Conservation (phyloP, 2,888 invertebrate genomes). For the Melanchra persicariae region DNA sequence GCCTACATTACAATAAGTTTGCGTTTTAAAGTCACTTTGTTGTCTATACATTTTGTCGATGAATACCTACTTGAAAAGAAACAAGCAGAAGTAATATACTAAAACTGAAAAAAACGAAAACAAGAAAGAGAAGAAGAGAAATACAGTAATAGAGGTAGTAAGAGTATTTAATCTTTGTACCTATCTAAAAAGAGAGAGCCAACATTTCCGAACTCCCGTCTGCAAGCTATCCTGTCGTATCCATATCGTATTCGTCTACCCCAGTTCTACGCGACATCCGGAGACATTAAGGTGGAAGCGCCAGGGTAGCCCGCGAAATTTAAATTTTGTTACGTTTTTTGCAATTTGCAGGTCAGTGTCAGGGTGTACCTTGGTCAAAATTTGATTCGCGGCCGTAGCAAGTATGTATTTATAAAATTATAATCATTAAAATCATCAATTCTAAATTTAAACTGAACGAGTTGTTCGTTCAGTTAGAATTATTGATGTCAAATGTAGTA, state of each 20-base stretch:
- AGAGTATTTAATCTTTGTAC: neutral
- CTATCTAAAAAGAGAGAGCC: neutral
- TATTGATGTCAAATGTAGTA: too few species aligned
- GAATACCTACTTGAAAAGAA: constrained; percentile 1
- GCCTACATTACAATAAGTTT: neutral
- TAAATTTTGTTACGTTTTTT: too few species aligned
- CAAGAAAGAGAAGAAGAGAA: neutral
- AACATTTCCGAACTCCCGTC: neutral
- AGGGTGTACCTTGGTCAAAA: too few species aligned
- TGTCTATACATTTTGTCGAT: neutral
- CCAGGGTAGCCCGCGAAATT: too few species aligned
- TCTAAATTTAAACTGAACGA: too few species aligned
- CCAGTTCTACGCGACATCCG: neutral
- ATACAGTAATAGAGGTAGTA: neutral
- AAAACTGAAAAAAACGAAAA: neutral
- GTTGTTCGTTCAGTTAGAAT: too few species aligned
- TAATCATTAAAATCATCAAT: too few species aligned
- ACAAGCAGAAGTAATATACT: neutral
- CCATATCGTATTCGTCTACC: neutral
- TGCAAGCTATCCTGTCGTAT: neutral
- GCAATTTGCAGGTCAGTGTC: too few species aligned
- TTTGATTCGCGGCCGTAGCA: too few species aligned
- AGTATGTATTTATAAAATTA: too few species aligned
- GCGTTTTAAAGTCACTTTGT: constrained; percentile 9
- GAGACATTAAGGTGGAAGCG: too few species aligned